Evolutionary conservation across 2,797 vertebrate species (phyloP), one percentile per base, ranked within the genome.

Genomic region (Darevskia nairensis): DNA sequence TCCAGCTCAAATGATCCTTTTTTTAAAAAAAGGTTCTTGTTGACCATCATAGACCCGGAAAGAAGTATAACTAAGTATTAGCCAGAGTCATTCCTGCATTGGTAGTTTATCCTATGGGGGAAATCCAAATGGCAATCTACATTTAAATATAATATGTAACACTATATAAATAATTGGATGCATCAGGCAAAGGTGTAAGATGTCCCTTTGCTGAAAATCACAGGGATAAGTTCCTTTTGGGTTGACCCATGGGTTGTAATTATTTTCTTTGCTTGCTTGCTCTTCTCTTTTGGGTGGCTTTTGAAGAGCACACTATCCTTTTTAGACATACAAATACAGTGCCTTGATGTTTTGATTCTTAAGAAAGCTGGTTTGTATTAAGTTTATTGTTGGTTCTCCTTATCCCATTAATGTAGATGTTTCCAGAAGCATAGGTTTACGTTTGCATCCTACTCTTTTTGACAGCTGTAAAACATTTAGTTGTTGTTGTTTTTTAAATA

Each of bases 341-440:
- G 82, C 85, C 92, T 92, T 80, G 75, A 0, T 0, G 79, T 94
- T 93, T 89, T 46, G 77, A 44, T 46, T 80, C 21, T 80, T 61
- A 44, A 71, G 32, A 77, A 59, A 59, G 35, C 29, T 64, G 61
- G 55, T 75, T 69, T 72, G 46, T 35, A 44, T 80, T 89, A 89
- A 64, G 85, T 91, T 93, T 90, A 90, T 88, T n/a, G 41, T 23
- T 13, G 32, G 81, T 89, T 92, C 84, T 80, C 13, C 80, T 89
- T 92, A 86, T 77, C 86, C 88, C 87, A 59, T 91, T 92, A 69
- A 84, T 84, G 80, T 84, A 68, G 72, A 86, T 90, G 46, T 90
- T 94, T 77, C 86, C 88, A 81, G 72, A 92, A 90, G 90, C 88
- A 90, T 90, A 93, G 88, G 87, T 88, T 92, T 77, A 91, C 44